These are phyloP conservation scores for Drosophila ustulata DNA, from an alignment of 2,888 invertebrate species.

Conservation along the genomic window DNA sequence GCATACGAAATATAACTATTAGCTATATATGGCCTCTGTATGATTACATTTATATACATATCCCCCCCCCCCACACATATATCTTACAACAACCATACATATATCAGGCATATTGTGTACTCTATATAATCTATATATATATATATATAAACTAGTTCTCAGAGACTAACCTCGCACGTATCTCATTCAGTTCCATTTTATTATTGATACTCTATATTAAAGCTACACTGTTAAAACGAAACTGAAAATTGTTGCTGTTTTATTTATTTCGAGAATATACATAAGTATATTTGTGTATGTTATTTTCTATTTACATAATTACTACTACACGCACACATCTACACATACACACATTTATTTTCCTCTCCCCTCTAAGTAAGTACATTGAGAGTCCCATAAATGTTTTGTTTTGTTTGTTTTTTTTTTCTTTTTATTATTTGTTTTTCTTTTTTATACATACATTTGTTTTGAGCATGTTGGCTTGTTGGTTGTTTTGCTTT, in stretches of 20 bases:
- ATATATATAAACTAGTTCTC: slow-evolving; percentile 28
- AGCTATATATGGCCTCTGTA: slow-evolving; percentile 57
- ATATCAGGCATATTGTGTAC: slow-evolving; percentile 51
- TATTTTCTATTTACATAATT: slow-evolving; percentile 30
- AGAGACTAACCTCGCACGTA: slow-evolving; percentile 72
- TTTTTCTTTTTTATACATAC: slow-evolving; percentile 8
- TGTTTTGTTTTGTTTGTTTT: slow-evolving; percentile 56
- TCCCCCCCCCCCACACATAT: slow-evolving; percentile 29
- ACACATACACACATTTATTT: slow-evolving; percentile 36
- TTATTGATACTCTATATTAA: slow-evolving; percentile 67
- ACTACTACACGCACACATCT: slow-evolving; percentile 26
- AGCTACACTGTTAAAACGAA: slow-evolving; percentile 72
- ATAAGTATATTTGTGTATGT: slow-evolving; percentile 30
- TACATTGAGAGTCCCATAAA: slow-evolving; percentile 50
- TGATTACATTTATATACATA: slow-evolving; percentile 39
- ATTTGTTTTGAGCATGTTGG: slow-evolving; percentile 67
- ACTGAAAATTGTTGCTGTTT: slow-evolving; percentile 74
- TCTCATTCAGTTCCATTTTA: slow-evolving; percentile 64
- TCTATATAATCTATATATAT: slow-evolving; percentile 26
- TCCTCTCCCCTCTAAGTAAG: slow-evolving; percentile 50
- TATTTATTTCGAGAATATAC: slow-evolving; percentile 60
- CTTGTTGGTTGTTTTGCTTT: slow-evolving; percentile 75
- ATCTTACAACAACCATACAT: slow-evolving; percentile 21
- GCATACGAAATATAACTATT: slow-evolving; percentile 55
- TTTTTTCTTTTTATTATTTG: slow-evolving; percentile 16